Percentiles rank a stretch among this genome's conserved stretches.
Conservation (phyloP, 35 echinoderm and acorn worm species). For the Apostichopus parvimensis region DNA sequence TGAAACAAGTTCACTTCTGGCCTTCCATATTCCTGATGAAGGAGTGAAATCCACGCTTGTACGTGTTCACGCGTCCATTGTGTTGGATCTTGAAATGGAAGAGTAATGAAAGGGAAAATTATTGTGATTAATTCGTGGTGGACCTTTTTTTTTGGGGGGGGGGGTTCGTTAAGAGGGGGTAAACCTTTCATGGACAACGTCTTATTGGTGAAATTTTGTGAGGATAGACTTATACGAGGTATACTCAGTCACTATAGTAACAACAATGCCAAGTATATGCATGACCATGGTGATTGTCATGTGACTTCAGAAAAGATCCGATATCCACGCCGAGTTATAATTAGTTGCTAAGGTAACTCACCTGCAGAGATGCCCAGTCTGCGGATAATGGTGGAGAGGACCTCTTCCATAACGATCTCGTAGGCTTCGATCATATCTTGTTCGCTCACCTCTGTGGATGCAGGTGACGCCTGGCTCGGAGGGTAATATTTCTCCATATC, state of each 20-base stretch:
- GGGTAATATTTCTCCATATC: conserved; percentile 1
- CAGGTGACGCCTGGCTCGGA: conserved; percentile 1
- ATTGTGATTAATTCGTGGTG: no score
- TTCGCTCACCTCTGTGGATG: background rate
- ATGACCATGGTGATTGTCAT: no score
- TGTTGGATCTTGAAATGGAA: conserved; percentile 58
- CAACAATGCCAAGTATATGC: no score
- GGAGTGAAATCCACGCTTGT: conserved; percentile 68
- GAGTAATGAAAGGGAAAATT: no score
- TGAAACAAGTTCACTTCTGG: conserved; percentile 62
- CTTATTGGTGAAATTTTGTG: no score
- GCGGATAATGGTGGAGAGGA: background rate
- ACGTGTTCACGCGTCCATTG: conserved; percentile 84
- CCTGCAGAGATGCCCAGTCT: background rate
- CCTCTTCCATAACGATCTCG: conserved; percentile 27
- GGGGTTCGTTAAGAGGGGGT: no score
- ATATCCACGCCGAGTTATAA: no score
- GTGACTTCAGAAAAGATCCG: no score
- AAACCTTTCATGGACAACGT: no score
- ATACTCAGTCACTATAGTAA: no score
- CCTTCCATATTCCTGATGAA: conserved; percentile 57
- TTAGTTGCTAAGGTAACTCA: conserved; percentile 2
- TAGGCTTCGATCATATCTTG: background rate
- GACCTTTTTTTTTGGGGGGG: no score
- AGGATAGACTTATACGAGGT: no score